Evolutionary conservation across 2,113 vertebrate species (phyloP), one percentile per base, ranked within the genome.

Genomic region (Sclerurus mexicanus): DNA sequence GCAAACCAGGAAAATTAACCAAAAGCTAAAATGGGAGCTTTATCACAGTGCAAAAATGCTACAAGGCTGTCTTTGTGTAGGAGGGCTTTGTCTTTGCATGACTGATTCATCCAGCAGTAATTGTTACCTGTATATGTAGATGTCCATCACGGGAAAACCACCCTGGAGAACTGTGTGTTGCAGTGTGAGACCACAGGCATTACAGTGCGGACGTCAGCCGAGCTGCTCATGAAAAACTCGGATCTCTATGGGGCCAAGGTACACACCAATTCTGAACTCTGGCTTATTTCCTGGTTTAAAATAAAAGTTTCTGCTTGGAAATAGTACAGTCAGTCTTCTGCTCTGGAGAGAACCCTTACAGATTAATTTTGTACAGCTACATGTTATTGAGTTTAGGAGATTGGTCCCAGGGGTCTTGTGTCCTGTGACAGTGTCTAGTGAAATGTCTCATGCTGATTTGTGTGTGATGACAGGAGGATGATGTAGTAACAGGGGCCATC

Each of bases 231-330:
- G 99, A 99, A 98, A 75, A 98, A 98, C 93, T 99, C 99, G 9
- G 99, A 99, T 96, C 97, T 99, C 35, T 99, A 99, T 55, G 99
- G 99, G 67, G 99, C 99, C 59, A 99, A 99, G 99, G 99, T 99
- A 96, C 28, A 62, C 59, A 24, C 33, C 39, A 39, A 24, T 63
- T 60, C 59, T 86, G 44, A 55, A 63, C 28, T 93, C 23, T 14
- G 47, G 20, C 35, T 74, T 68, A 7, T 71, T 89, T 74, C 47
- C 50, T 27, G 44, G 52, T 40, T 71, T 33, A 75, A 68, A 53
- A 22, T n/a, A 46, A 58, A 76, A 11, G 3, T 52, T 86, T 78
- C 14, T 58, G 31, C 31, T 30, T 74, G 33, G 50, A 44, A 90
- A 71, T 68, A 68, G 47, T 44, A 9, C 30, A 60, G 33, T 40